Percentiles rank a stretch among this genome's conserved stretches.
Conservation (phyloP, 2,888 invertebrate species). For the Eurytoma adleriae region DNA sequence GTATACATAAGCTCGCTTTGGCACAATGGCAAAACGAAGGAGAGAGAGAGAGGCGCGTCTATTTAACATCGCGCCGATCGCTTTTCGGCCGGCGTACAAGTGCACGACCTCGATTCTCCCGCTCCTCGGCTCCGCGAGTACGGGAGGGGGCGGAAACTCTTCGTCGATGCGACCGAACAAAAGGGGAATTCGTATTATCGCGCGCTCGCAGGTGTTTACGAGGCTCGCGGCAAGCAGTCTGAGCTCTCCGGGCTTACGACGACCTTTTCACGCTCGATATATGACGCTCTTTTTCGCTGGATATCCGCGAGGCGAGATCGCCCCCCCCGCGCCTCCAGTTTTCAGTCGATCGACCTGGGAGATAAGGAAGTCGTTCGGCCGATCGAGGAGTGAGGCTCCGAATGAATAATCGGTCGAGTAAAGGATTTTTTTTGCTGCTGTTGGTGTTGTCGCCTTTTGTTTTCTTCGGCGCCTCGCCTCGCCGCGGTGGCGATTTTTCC, state of each 20-base stretch:
- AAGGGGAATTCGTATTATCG: slow-evolving; percentile 45
- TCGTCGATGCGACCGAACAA: slow-evolving; percentile 40
- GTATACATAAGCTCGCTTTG: not conserved
- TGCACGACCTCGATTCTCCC: slow-evolving; percentile 54
- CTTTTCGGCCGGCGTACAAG: slow-evolving; percentile 44
- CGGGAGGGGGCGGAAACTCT: slow-evolving; percentile 9
- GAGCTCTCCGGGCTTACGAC: too few species aligned
- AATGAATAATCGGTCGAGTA: too few species aligned
- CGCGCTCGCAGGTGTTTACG: slow-evolving; percentile 45
- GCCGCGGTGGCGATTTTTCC: too few species aligned
- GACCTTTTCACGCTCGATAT: too few species aligned
- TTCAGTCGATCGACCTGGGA: too few species aligned
- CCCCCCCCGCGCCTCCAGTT: too few species aligned
- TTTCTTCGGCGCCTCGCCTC: too few species aligned
- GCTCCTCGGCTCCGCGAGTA: not conserved
- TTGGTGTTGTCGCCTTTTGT: too few species aligned
- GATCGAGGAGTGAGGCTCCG: too few species aligned
- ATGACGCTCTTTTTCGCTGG: not conserved
- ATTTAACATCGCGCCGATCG: slow-evolving; percentile 38
- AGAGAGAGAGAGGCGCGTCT: not conserved
- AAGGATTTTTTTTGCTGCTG: too few species aligned
- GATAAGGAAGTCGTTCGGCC: too few species aligned
- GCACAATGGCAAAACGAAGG: not conserved
- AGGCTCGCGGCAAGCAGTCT: not conserved
- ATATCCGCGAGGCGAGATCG: not conserved